These are phyloP conservation scores for Lordiphosa stackelbergi DNA, from an alignment of 1,140 invertebrate species.

Conservation along the genomic window DNA sequence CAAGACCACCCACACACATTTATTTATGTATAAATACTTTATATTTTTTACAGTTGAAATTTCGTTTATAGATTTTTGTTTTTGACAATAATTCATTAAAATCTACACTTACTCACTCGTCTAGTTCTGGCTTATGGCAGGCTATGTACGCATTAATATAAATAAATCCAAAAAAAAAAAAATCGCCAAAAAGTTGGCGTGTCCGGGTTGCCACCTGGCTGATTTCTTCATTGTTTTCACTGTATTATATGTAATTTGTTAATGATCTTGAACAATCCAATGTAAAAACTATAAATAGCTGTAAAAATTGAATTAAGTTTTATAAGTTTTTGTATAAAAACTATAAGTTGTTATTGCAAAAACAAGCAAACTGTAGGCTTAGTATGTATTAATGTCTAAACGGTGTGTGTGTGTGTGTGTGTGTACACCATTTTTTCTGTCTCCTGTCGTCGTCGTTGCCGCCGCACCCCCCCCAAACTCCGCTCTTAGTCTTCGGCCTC, in stretches of 20 bases:
- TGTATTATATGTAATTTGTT: constrained; percentile 2
- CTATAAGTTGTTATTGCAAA: too few relatives aligned
- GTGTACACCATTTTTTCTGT: constrained; percentile 13
- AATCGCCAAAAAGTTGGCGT: background rate
- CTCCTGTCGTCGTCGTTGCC: too few relatives aligned
- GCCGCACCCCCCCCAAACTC: background rate
- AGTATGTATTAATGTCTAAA: background rate
- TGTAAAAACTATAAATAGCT: too few relatives aligned
- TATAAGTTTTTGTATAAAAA: too few relatives aligned
- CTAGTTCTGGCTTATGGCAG: background rate
- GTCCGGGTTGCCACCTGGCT: constrained; percentile 4
- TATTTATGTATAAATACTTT: constrained; percentile 4
- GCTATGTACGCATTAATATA: background rate
- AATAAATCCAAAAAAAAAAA: constrained; percentile 2
- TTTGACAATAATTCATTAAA: constrained; percentile 8
- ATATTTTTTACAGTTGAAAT: constrained; percentile 7
- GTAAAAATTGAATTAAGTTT: too few relatives aligned
- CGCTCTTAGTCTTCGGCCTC: constrained; percentile 36
- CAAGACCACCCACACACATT: background rate
- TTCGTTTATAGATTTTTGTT: constrained; percentile 6
- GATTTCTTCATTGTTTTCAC: constrained; percentile 2
- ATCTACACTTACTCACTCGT: constrained; percentile 6
- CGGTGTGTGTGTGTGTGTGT: constrained; percentile 5
- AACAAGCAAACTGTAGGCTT: too few relatives aligned
- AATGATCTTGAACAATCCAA: too few relatives aligned